phyloP scores from a whole-genome alignment of 2,797 vertebrate genomes.

The Falco columbarius region DNA sequence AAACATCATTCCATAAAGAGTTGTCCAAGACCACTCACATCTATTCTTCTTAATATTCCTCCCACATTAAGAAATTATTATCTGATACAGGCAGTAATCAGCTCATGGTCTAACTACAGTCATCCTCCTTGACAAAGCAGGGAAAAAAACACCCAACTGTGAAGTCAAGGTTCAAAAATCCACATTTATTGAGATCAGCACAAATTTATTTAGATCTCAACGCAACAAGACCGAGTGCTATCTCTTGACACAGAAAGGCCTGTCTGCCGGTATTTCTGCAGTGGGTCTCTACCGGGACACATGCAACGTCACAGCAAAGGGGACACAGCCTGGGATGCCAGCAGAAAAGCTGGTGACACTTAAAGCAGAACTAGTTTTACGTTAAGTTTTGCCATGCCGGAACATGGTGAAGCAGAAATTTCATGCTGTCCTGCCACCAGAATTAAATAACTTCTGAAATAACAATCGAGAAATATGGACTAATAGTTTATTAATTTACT shows the following conservation, averaged over 20 bases:
- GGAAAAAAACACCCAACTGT: background rate
- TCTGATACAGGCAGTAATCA: slow-evolving; percentile 36
- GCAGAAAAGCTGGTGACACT: background rate
- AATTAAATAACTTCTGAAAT: background rate
- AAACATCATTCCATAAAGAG: slow-evolving; percentile 30
- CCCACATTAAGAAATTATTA: slow-evolving; percentile 33
- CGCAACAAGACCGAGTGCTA: background rate
- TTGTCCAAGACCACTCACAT: background rate
- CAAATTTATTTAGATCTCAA: background rate
- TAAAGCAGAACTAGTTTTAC: background rate
- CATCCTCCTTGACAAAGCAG: background rate
- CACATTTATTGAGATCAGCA: background rate
- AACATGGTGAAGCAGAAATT: background rate
- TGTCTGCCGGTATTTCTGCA: background rate
- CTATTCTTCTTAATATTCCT: slow-evolving; percentile 33
- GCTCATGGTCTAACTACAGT: slow-evolving; percentile 20
- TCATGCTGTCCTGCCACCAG: background rate
- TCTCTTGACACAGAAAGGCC: background rate
- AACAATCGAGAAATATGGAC: accelerated
- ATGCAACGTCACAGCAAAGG: background rate
- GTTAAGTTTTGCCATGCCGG: background rate
- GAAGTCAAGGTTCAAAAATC: slow-evolving; percentile 31
- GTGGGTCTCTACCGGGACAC: background rate
- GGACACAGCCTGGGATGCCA: background rate
- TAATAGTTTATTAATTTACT: background rate